These are phyloP conservation scores for Tyto alba DNA, from an alignment of 2,113 vertebrate species.

Conservation along the genomic window DNA sequence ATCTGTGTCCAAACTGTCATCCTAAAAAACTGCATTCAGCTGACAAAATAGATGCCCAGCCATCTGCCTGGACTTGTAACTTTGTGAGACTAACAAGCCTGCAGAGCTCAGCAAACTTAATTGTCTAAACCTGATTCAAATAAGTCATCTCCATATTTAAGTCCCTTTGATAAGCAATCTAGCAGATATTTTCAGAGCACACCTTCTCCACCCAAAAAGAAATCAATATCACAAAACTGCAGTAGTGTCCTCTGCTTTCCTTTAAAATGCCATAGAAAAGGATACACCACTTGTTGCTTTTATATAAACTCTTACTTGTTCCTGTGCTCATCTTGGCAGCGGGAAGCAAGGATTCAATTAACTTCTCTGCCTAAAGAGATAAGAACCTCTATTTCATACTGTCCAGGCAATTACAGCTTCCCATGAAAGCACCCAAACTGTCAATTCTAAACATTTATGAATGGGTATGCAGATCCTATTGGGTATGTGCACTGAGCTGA, in stretches of 20 bases:
- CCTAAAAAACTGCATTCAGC: neutral
- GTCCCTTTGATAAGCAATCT: neutral
- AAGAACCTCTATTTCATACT: neutral
- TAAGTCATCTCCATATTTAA: neutral
- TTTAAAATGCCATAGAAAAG: neutral
- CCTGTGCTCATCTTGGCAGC: neutral
- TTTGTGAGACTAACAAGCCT: neutral
- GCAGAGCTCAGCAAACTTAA: neutral
- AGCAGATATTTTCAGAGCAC: neutral
- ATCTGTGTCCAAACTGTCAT: neutral
- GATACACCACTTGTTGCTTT: neutral
- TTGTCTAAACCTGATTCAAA: neutral
- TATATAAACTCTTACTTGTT: neutral
- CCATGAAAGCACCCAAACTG: neutral
- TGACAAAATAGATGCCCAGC: neutral
- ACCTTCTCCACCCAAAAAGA: neutral
- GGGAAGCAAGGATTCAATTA: neutral
- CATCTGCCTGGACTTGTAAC: neutral
- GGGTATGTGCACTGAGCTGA: neutral
- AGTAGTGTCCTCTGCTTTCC: neutral
- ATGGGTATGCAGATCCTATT: neutral
- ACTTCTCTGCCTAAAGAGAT: neutral
- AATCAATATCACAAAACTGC: neutral
- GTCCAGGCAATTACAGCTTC: neutral
- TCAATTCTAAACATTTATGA: neutral